Evolutionary conservation across 1,140 invertebrate species (phyloP).

Genomic region (Diorhabda sublineata): DNA sequence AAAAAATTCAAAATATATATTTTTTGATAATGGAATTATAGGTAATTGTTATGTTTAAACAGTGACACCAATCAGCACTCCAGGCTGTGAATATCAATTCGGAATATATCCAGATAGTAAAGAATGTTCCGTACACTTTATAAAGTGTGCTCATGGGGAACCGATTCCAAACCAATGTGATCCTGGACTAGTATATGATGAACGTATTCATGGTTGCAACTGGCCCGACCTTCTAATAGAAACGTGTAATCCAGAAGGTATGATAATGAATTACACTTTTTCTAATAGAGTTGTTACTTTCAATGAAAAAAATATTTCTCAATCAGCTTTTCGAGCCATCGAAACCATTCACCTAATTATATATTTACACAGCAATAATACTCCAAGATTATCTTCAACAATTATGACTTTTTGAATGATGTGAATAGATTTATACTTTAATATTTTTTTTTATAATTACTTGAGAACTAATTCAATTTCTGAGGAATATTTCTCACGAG

Average conservation of each 20-base stretch:
- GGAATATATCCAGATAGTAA: conserved; percentile 77
- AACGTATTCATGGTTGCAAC: conserved; percentile 82
- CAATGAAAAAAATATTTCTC: no score
- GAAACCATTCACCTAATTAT: no score
- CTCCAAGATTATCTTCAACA: no score
- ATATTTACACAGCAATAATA: no score
- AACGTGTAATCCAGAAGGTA: conserved; percentile 82
- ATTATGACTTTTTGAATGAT: no score
- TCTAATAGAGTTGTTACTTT: neutral
- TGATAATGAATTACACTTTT: conserved; percentile 9
- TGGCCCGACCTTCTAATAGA: conserved; percentile 88
- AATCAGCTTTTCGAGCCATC: no score
- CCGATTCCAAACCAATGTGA: conserved; percentile 76
- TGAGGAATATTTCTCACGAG: no score
- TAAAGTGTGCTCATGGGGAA: conserved; percentile 79
- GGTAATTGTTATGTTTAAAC: conserved; percentile 33
- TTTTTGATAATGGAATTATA: no score
- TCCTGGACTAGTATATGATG: conserved; percentile 82
- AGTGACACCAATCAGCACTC: conserved; percentile 74
- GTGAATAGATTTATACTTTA: no score
- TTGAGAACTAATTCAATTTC: no score
- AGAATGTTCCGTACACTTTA: conserved; percentile 78
- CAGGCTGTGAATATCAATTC: conserved; percentile 84
- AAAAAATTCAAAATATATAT: no score
- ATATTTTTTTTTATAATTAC: no score